phyloP scores from a whole-genome alignment of 2,113 vertebrate genomes.

The Amia ocellicauda region DNA sequence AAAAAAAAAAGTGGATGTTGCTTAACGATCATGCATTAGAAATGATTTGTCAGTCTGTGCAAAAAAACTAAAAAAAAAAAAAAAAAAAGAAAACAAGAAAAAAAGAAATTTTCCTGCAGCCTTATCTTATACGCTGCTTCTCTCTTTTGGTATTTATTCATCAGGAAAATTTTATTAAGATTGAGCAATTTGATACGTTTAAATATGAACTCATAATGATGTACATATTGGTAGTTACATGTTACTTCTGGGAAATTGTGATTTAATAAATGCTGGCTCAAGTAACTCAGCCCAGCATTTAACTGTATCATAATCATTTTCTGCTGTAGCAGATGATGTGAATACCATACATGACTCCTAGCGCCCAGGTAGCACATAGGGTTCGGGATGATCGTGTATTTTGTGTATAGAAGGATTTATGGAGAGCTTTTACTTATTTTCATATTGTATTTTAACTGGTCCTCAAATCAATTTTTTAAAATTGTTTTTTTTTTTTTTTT shows the following conservation, averaged over 20 bases:
- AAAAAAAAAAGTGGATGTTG: conserved; percentile 68
- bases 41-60: conserved; percentile 64
- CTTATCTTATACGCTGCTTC: conserved; percentile 80
- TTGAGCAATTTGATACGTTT: conserved; percentile 89
- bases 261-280: conserved; percentile 33
- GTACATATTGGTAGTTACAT: conserved; percentile 83
- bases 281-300: conserved; percentile 61
- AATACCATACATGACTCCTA: conserved; percentile 80
- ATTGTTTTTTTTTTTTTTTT: conserved; percentile 66
- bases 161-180: conserved; percentile 87
- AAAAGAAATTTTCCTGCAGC: conserved; percentile 80
- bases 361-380: conserved; percentile 90
- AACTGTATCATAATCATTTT: conserved; percentile 74
- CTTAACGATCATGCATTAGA: conserved; percentile 67
- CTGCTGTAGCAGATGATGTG: conserved; percentile 88
- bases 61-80: conserved; percentile 57
- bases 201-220: conserved; percentile 81
- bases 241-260: conserved; percentile 54
- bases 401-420: conserved; percentile 99
- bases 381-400: conserved; percentile 89
- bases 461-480: conserved; percentile 76
- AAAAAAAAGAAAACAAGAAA: conserved; percentile 54
- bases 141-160: conserved; percentile 91
- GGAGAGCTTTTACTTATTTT: conserved; percentile 99
- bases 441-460: conserved; percentile 98